phyloP scores from a whole-genome alignment of 2,113 vertebrate genomes.

The Himantopus leucocephalus region DNA sequence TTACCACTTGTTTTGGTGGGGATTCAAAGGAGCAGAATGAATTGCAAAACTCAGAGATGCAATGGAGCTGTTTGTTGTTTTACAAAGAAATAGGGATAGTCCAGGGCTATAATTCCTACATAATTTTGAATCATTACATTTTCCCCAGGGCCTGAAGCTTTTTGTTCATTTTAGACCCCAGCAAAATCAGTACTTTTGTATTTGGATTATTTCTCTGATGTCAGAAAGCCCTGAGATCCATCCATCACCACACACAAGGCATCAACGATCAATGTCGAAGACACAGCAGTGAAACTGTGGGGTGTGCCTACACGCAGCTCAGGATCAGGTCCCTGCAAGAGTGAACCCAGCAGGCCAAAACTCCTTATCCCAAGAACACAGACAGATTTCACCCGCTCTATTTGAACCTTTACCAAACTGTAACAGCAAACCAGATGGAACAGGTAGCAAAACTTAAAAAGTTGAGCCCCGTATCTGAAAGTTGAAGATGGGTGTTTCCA shows the following conservation, averaged over 20 bases:
- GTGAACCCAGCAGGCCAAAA: not conserved
- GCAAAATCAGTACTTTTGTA: not conserved
- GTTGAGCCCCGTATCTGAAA: not conserved
- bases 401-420: not conserved
- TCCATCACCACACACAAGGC: not conserved
- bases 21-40: not conserved
- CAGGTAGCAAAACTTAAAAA: not conserved
- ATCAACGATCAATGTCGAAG: not conserved
- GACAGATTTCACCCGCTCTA: not conserved
- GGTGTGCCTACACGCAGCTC: not conserved
- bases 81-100: not conserved
- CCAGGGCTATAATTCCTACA: not conserved
- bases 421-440: not conserved
- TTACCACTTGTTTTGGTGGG: not conserved
- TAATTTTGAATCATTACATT: not conserved
- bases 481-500: not conserved
- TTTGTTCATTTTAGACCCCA: not conserved
- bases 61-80: not conserved
- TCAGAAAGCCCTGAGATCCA: not conserved
- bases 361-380: not conserved
- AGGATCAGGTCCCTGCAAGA: not conserved
- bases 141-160: not conserved
- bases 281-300: not conserved
- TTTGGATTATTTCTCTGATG: not conserved
- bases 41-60: not conserved